Conservation (phyloP, 2,113 vertebrate species). For the Tauraco erythrolophus region DNA sequence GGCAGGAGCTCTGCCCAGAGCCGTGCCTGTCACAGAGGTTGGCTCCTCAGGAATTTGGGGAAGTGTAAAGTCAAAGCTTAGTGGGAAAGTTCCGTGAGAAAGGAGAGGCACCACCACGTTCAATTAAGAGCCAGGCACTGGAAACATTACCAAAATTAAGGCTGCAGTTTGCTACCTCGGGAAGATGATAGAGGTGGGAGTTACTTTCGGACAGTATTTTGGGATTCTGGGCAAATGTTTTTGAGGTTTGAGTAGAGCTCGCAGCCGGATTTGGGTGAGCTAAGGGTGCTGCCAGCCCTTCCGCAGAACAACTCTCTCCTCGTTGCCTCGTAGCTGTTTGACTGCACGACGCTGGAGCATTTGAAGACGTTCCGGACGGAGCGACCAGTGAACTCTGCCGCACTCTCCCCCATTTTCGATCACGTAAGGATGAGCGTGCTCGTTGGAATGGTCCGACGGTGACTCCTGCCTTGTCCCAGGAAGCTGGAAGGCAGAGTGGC, state of each 20-base stretch:
- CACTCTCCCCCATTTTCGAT: constrained; percentile 94
- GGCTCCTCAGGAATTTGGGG: neutral
- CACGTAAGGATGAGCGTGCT: constrained; percentile 80
- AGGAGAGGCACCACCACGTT: rapidly evolving
- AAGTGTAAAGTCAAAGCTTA: neutral
- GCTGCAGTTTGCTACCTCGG: neutral
- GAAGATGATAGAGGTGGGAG: rapidly evolving
- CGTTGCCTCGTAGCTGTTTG: constrained; percentile 84
- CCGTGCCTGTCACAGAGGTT: rapidly evolving
- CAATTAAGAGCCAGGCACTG: rapidly evolving
- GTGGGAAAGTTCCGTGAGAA: neutral
- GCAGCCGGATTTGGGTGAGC: neutral
- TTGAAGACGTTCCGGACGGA: constrained; percentile 95
- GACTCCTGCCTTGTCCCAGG: neutral
- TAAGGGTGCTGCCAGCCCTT: rapidly evolving
- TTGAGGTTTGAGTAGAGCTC: neutral
- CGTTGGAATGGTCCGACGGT: rapidly evolving
- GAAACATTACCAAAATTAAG: rapidly evolving
- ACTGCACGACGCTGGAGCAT: constrained; percentile 87
- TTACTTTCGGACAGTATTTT: neutral
- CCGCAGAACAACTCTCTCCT: neutral
- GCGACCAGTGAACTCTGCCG: constrained; percentile 94
- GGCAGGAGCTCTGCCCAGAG: neutral
- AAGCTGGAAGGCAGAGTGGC: neutral
- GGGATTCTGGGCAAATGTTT: neutral